Conservation (phyloP, 2,888 invertebrate genomes). For the Platerodrilus igneus region DNA sequence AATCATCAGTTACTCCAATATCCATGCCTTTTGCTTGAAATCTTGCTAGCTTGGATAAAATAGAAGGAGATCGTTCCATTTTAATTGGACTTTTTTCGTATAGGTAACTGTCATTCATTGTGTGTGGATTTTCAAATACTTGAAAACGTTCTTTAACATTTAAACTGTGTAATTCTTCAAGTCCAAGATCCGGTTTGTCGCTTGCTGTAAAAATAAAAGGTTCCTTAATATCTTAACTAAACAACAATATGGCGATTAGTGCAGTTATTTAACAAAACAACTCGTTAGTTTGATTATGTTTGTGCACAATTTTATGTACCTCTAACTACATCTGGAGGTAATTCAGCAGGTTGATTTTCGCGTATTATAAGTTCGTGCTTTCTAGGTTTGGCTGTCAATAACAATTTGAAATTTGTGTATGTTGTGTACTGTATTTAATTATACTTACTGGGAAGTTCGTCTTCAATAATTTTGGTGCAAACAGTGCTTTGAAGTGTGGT, state of each 20-base stretch:
- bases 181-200: slow-evolving; percentile 72
- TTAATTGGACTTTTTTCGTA: slow-evolving; percentile 18
- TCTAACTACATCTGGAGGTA: slow-evolving; percentile 90
- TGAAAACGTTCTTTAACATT: slow-evolving; percentile 76
- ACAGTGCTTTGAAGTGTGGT: slow-evolving; percentile 88
- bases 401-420: slow-evolving; percentile 21
- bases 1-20: slow-evolving; percentile 71
- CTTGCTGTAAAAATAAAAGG: slow-evolving; percentile 55
- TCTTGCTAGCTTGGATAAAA: slow-evolving; percentile 19
- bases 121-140: slow-evolving; percentile 60
- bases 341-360: slow-evolving; percentile 84
- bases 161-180: slow-evolving; percentile 68
- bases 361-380: slow-evolving; percentile 86
- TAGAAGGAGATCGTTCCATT: slow-evolving; percentile 20
- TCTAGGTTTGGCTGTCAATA: slow-evolving; percentile 62
- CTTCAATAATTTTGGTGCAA: slow-evolving; percentile 84
- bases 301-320: slow-evolving; percentile 56
- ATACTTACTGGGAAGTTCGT: slow-evolving; percentile 61
- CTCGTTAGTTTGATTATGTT: slow-evolving; percentile 3
- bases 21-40: slow-evolving; percentile 79
- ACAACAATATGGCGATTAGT: background rate
- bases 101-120: slow-evolving; percentile 5
- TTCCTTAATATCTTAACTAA: background rate
- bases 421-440: too few relatives aligned
- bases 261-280: slow-evolving; percentile 6